phyloP scores from a whole-genome alignment of 2,888 invertebrate genomes.

The Apomyelois bistriatella region DNA sequence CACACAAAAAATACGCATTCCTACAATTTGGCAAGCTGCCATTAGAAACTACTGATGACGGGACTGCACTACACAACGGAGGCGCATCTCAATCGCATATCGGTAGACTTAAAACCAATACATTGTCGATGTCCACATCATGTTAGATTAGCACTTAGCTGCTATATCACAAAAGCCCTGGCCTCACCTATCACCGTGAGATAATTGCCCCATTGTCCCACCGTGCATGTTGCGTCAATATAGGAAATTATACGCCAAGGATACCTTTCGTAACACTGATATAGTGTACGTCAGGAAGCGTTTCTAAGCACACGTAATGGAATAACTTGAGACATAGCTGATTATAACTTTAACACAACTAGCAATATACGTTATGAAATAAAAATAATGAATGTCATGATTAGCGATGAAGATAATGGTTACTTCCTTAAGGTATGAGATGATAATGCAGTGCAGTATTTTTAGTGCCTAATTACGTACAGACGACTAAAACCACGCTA shows the following conservation, averaged over 20 bases:
- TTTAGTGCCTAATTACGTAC: no score
- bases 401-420: no score
- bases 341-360: neutral
- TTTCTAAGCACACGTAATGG: constrained; percentile 5
- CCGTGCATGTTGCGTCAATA: constrained; percentile 25
- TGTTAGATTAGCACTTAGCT: neutral
- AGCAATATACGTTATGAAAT: neutral
- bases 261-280: constrained; percentile 27
- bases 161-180: constrained; percentile 4
- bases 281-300: constrained; percentile 8
- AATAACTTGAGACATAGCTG: constrained; percentile 2
- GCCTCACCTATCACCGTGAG: constrained; percentile 17
- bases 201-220: constrained; percentile 33
- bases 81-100: neutral
- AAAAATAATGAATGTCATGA: neutral
- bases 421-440: no score
- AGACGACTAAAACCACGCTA: no score
- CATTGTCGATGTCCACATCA: neutral
- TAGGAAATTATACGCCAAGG: constrained; percentile 33
- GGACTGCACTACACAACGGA: neutral
- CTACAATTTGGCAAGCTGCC: no score
- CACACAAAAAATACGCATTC: no score
- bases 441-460: no score
- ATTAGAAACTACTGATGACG: no score
- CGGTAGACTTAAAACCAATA: neutral